Evolutionary conservation across 1,140 invertebrate species (phyloP).

Genomic region (Aphidius gifuensis): DNA sequence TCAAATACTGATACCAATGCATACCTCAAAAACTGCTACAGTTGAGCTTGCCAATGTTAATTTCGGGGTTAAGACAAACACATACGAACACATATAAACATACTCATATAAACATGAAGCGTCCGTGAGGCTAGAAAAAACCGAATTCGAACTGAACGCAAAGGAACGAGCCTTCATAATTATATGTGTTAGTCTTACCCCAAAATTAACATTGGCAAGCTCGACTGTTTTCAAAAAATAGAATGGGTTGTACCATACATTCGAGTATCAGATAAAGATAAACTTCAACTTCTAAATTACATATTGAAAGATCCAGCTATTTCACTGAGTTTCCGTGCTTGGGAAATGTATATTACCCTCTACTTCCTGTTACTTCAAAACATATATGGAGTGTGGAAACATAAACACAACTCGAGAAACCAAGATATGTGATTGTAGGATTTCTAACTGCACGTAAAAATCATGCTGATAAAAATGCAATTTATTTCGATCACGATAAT

Average conservation of each 20-base stretch:
- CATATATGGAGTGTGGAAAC: conserved; percentile 34
- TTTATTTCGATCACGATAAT: conserved; percentile 30
- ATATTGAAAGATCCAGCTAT: conserved; percentile 33
- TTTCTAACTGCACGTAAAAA: conserved; percentile 26
- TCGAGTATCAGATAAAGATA: conserved; percentile 27
- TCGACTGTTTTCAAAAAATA: conserved; percentile 26
- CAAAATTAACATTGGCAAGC: not conserved
- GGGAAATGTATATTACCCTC: conserved; percentile 44
- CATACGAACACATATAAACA: no score
- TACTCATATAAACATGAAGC: no score
- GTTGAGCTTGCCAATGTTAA: not conserved
- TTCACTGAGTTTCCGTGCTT: no score
- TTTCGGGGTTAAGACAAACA: no score
- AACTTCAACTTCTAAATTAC: conserved; percentile 29
- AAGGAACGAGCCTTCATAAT: not conserved
- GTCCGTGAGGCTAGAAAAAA: no score
- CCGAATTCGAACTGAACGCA: no score
- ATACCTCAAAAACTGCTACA: no score
- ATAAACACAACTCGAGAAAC: conserved; percentile 31
- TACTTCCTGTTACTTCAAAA: conserved; percentile 32
- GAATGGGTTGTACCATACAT: conserved; percentile 32
- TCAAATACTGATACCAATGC: conserved; percentile 35
- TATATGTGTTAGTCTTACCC: conserved; percentile 1
- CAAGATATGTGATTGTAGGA: conserved; percentile 29
- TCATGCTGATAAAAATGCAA: conserved; percentile 7